phyloP scores from a whole-genome alignment of 2,113 vertebrate species.

The Hyperopisus bebe region DNA sequence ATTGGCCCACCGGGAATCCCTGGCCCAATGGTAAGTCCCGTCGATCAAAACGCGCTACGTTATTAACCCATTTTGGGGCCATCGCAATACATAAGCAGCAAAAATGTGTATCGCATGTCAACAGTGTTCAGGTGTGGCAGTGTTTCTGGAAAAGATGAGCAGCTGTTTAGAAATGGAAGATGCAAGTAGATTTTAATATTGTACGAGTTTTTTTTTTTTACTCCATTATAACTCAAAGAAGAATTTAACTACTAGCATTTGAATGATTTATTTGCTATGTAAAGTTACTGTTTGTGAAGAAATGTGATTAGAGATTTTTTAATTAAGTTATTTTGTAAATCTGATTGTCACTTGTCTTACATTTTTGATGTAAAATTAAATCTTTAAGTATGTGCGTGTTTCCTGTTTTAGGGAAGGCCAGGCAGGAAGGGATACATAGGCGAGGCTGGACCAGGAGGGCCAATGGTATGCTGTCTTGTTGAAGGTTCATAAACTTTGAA shows the following conservation, averaged over 20 bases:
- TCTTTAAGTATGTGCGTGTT: slow-evolving; percentile 25
- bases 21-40: slow-evolving; percentile 75
- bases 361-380: not conserved
- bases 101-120: not conserved
- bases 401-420: slow-evolving; percentile 70
- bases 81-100: not conserved
- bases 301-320: not conserved
- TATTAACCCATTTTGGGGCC: not conserved
- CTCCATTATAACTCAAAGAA: not conserved
- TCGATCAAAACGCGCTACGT: not conserved
- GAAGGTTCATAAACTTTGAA: not conserved
- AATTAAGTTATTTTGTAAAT: not conserved
- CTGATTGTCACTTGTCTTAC: not conserved
- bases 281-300: not conserved
- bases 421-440: slow-evolving; percentile 80
- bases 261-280: not conserved
- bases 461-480: slow-evolving; percentile 61
- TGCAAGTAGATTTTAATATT: not conserved
- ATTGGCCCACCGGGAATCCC: slow-evolving; percentile 70
- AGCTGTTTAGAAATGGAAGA: not conserved
- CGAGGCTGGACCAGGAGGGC: slow-evolving; percentile 77
- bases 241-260: not conserved
- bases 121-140: not conserved
- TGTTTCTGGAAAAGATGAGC: not conserved
- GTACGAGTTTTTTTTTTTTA: not conserved